phyloP scores from a whole-genome alignment of 2,113 vertebrate species.

The Acanthochromis polyacanthus region DNA sequence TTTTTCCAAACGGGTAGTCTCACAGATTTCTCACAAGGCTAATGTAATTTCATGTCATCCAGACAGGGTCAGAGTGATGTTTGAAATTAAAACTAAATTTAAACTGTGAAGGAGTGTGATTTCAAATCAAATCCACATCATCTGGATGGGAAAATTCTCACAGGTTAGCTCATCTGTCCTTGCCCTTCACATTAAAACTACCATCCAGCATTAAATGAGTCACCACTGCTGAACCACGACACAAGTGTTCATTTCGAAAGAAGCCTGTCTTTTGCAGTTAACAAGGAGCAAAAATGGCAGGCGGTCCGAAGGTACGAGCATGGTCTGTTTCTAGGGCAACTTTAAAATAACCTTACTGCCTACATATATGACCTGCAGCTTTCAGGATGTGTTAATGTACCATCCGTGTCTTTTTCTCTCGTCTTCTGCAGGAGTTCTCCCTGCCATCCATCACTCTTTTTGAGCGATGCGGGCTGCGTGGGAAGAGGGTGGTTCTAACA shows the following conservation, averaged over 20 bases:
- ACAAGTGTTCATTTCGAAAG: not conserved
- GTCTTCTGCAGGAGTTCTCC: slow-evolving; percentile 89
- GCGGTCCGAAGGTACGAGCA: not conserved
- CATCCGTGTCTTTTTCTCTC: slow-evolving; percentile 1
- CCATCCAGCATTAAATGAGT: not conserved
- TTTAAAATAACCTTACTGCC: slow-evolving; percentile 19
- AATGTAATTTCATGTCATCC: too few relatives aligned
- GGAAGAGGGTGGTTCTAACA: slow-evolving; percentile 89
- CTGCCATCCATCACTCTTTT: slow-evolving; percentile 90
- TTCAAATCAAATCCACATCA: not conserved
- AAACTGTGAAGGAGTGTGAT: not conserved
- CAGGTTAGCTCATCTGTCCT: not conserved
- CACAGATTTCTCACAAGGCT: too few relatives aligned
- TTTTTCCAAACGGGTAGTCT: too few relatives aligned
- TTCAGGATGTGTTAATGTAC: not conserved
- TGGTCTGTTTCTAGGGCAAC: slow-evolving; percentile 56
- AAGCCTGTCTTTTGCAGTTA: not conserved
- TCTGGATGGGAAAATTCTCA: not conserved
- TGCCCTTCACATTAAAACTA: not conserved
- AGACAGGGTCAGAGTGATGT: too few relatives aligned
- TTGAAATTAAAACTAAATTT: not conserved
- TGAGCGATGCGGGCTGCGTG: slow-evolving; percentile 88
- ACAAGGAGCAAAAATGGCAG: not conserved
- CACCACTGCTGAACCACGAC: not conserved
- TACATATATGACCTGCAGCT: slow-evolving; percentile 13